Base-by-base conservation (phyloP, 2,888 invertebrate genomes). In the Tenthredo distinguenda region DNA sequence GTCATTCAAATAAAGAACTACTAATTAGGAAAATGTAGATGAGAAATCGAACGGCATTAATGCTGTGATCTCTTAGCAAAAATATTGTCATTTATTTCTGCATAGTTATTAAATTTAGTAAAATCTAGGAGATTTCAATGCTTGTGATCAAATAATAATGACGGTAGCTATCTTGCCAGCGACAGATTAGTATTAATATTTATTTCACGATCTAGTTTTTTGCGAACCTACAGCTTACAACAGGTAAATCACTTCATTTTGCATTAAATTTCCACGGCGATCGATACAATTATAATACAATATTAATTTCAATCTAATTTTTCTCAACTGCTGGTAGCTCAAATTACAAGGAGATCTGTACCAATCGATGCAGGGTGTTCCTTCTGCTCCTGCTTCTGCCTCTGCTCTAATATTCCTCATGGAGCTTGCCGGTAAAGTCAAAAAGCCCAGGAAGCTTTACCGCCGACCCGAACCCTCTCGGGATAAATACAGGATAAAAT, bases 261-360 rank as follows among this genome's bases (percentile, higher is more conserved):
- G 12, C 15, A 21, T 26, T 26, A n/a, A 55, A 55, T 43, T 18
- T 9, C 21, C 2, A 72, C 6, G n/a, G 18, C n/a, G 2, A 40
- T 47, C 31, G 31, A 26, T 31, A 34, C 15, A 55, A 55, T 12
- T 10, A 6, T 55, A 55, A 50, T 31, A 26, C 43, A n/a, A 50
- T 55, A 7, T 21, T 40, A 10, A 40, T 40, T 62, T 7, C n/a
- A 62, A 37, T 34, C 10, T 21, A 10, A 58, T 47, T 37, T 47
- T 81, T 81, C n/a, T 62, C 81, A n/a, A 81, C 81, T 21, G 81
- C 21, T 81, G 81, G 62, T 81, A 81, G 15, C n/a, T 12, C n/a
- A 81, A 40, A 12, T 6, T 10, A 62, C 12, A 21, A 62, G 10
- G 26, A 81, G 37, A 26, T 10, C 62, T 37, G 81, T 21, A 58